phyloP scores from a whole-genome alignment of 2,797 vertebrate species.

The Cossypha caffra region DNA sequence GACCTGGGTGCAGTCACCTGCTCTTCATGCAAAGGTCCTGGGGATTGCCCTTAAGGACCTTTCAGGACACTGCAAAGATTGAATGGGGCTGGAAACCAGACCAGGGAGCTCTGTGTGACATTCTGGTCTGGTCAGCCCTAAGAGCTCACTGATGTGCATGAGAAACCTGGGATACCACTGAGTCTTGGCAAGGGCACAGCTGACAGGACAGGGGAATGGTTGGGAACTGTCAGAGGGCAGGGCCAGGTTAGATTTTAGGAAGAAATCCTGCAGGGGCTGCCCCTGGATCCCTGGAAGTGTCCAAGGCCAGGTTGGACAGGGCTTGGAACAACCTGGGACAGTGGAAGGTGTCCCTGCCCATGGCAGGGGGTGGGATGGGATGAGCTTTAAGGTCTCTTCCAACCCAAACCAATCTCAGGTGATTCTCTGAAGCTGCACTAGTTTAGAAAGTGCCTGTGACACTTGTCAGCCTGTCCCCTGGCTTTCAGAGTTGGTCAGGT shows the following conservation, averaged over 20 bases:
- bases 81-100: background rate
- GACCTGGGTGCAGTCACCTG: too few species aligned
- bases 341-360: background rate
- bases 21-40: background rate
- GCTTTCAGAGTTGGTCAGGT: background rate
- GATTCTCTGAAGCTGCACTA: accelerated
- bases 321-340: accelerated
- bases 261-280: background rate
- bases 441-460: background rate
- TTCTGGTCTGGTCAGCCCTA: background rate
- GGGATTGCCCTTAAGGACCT: background rate
- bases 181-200: background rate
- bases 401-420: background rate
- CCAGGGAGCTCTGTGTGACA: accelerated
- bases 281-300: background rate
- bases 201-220: background rate
- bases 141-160: background rate
- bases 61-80: background rate
- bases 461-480: accelerated
- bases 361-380: background rate
- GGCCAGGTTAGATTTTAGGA: too few species aligned
- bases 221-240: background rate
- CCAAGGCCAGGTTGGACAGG: accelerated
- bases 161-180: accelerated
- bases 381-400: background rate